Percentiles rank a stretch among this genome's conserved stretches.
phyloP scores from a whole-genome alignment of 2,113 vertebrate species.

The Procavia capensis region DNA sequence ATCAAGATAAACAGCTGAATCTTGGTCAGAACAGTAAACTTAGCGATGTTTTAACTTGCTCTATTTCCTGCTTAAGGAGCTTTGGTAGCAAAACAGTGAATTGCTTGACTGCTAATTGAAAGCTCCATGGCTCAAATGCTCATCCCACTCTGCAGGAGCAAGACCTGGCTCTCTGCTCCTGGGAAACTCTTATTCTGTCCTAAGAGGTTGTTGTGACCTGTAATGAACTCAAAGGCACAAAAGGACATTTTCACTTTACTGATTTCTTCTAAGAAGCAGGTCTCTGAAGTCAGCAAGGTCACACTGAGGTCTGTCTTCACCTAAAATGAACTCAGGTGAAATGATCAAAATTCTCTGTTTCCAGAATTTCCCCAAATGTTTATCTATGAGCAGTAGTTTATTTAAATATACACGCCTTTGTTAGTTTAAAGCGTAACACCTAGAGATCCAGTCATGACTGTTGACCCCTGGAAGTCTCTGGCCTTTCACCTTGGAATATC shows the following conservation, averaged over 20 bases:
- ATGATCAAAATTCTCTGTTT: conserved; percentile 71
- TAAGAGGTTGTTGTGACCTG: background rate
- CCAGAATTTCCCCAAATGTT: conserved; percentile 69
- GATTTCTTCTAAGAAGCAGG: conserved; percentile 53
- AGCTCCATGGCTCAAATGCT: background rate
- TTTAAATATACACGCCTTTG: conserved; percentile 81
- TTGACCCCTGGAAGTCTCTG: conserved; percentile 58
- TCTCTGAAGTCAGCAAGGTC: conserved; percentile 70
- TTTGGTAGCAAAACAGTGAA: background rate
- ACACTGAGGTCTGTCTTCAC: conserved; percentile 73
- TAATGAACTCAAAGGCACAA: background rate
- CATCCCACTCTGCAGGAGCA: too few relatives aligned
- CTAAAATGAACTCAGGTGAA: conserved; percentile 82
- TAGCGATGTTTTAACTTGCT: background rate
- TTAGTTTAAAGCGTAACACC: conserved; percentile 82
- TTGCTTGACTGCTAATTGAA: background rate
- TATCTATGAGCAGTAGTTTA: conserved; percentile 82
- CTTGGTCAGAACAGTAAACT: background rate
- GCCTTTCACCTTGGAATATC: conserved; percentile 73
- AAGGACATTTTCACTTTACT: conserved; percentile 2
- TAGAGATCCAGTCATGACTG: conserved; percentile 10
- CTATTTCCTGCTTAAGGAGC: background rate
- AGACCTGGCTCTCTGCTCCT: background rate
- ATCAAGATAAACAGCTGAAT: background rate
- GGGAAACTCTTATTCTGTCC: background rate